These are phyloP conservation scores for Tylochromis polylepis DNA, from an alignment of 2,113 vertebrate species.

Conservation along the genomic window DNA sequence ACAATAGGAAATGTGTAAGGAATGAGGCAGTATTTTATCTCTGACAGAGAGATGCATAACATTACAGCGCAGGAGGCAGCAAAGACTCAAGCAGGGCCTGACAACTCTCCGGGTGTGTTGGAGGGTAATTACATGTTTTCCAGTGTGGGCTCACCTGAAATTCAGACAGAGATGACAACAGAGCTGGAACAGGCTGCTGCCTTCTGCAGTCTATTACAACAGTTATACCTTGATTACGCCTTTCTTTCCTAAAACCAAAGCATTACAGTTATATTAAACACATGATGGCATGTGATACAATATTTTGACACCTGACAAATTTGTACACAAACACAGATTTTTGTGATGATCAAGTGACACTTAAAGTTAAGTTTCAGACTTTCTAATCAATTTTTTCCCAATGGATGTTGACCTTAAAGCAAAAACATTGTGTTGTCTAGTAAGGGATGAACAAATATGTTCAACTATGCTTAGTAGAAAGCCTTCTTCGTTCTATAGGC, in stretches of 20 bases:
- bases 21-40: neutral
- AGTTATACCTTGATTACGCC: constrained; percentile 73
- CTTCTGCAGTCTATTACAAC: constrained; percentile 77
- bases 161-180: constrained; percentile 75
- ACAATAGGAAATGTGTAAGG: constrained; percentile 19
- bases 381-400: neutral
- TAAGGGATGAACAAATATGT: neutral
- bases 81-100: neutral
- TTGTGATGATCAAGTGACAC: neutral
- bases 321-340: neutral
- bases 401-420: neutral
- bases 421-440: neutral
- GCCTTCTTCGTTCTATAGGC: neutral
- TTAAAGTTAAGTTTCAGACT: neutral
- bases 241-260: constrained; percentile 73
- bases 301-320: neutral
- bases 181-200: constrained; percentile 57
- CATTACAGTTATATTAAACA: neutral
- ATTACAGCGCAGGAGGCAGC: neutral
- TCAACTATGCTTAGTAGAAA: neutral
- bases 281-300: neutral
- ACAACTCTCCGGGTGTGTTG: constrained; percentile 24
- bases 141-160: constrained; percentile 75
- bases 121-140: constrained; percentile 54
- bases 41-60: neutral